Percentiles rank a stretch among this genome's conserved stretches.
Evolutionary conservation across 30 jellyfish, hydroid and myxozoan species (phyloP).

Genomic region (Cassiopea xamachana): DNA sequence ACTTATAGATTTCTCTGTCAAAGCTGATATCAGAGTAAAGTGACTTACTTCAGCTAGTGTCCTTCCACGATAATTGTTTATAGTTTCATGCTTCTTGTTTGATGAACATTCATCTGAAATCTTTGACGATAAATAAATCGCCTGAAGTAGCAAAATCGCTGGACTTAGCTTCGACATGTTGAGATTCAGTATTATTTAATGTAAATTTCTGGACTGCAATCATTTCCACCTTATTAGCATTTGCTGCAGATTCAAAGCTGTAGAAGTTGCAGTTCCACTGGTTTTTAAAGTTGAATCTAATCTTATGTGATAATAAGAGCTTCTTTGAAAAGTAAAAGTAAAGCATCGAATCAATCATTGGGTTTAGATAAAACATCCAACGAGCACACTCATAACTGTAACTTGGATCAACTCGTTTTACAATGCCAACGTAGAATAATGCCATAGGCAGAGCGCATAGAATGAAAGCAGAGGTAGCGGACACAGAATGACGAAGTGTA

Average conservation of each 20-base stretch:
- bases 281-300: neutral
- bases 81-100: too few relatives aligned
- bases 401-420: constrained; percentile 3
- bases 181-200: too few relatives aligned
- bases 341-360: constrained; percentile 7
- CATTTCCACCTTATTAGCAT: neutral
- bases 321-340: constrained; percentile 7
- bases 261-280: neutral
- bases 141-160: too few relatives aligned
- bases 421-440: neutral
- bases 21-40: too few relatives aligned
- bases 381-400: constrained; percentile 31
- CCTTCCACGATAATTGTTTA: too few relatives aligned
- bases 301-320: neutral
- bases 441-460: constrained; percentile 30
- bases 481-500: neutral
- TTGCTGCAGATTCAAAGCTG: neutral
- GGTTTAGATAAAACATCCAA: constrained; percentile 38
- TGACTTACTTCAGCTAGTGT: too few relatives aligned
- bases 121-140: too few relatives aligned
- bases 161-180: too few relatives aligned
- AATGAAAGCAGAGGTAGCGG: constrained; percentile 13
- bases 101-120: too few relatives aligned
- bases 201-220: too few relatives aligned
- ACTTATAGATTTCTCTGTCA: too few relatives aligned